These are phyloP conservation scores for Oryzias javanicus DNA, from an alignment of 2,113 vertebrate genomes.

Conservation along the genomic window DNA sequence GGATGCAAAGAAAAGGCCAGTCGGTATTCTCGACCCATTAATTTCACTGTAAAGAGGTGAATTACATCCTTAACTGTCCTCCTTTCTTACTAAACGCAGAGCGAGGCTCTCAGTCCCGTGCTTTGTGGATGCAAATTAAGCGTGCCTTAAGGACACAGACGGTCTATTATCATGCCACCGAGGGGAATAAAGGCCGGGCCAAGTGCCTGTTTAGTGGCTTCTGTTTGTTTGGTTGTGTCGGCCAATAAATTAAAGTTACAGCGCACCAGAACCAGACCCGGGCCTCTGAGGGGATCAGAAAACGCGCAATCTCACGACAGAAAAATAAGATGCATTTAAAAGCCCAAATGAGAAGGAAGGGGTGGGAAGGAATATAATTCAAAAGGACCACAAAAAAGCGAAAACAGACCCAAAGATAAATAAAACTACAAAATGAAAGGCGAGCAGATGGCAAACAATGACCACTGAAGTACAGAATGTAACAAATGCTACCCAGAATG, in stretches of 20 bases:
- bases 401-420: not conserved
- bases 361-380: constrained; percentile 1
- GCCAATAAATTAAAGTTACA: constrained; percentile 5
- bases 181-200: constrained; percentile 38
- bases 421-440: not conserved
- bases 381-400: not conserved
- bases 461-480: too few relatives aligned
- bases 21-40: constrained; percentile 59
- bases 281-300: not conserved
- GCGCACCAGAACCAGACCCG: not conserved
- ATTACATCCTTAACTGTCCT: constrained; percentile 35
- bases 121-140: constrained; percentile 58
- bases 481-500: too few relatives aligned
- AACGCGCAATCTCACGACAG: not conserved
- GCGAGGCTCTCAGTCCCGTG: constrained; percentile 27
- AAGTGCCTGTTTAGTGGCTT: constrained; percentile 33
- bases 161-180: constrained; percentile 50
- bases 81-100: constrained; percentile 39
- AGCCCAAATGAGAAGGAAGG: not conserved
- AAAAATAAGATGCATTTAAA: not conserved
- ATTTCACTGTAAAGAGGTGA: constrained; percentile 44
- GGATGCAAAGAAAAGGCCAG: constrained; percentile 21
- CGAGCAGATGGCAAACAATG: not conserved
- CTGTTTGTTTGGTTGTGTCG: constrained; percentile 25
- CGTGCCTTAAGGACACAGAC: constrained; percentile 52